Conservation (phyloP, 2,113 vertebrate genomes). For the Micronycteris hirsuta region DNA sequence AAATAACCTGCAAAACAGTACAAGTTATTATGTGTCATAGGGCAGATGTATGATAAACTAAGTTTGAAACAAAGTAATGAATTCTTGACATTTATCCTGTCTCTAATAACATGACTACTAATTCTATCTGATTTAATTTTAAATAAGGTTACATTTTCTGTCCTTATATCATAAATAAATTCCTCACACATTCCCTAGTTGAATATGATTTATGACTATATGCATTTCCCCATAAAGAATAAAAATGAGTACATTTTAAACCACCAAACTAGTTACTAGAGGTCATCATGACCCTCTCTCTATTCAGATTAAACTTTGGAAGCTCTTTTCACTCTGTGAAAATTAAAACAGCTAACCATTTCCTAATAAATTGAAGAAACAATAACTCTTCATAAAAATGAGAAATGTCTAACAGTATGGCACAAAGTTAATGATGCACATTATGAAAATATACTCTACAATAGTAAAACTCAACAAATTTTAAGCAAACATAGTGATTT, state of each 20-base stretch:
- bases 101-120: conserved; percentile 73
- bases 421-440: background rate
- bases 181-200: conserved; percentile 62
- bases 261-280: conserved; percentile 53
- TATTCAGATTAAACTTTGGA: conserved; percentile 61
- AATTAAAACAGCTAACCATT: conserved; percentile 51
- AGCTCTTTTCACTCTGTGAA: background rate
- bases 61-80: conserved; percentile 81
- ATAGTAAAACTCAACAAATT: background rate
- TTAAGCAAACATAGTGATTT: background rate
- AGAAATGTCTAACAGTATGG: background rate
- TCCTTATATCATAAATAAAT: conserved; percentile 62
- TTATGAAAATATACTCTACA: background rate
- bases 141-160: conserved; percentile 73
- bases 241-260: conserved; percentile 68
- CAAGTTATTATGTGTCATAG: conserved; percentile 82
- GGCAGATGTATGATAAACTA: conserved; percentile 85
- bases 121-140: conserved; percentile 79
- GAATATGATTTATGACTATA: conserved; percentile 66
- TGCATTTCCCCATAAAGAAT: conserved; percentile 59
- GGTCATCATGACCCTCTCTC: background rate
- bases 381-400: background rate
- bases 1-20: conserved; percentile 82
- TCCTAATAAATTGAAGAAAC: background rate
- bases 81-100: conserved; percentile 68